Base-by-base conservation (phyloP, 2,888 invertebrate genomes). In the Drosophila colorata region DNA sequence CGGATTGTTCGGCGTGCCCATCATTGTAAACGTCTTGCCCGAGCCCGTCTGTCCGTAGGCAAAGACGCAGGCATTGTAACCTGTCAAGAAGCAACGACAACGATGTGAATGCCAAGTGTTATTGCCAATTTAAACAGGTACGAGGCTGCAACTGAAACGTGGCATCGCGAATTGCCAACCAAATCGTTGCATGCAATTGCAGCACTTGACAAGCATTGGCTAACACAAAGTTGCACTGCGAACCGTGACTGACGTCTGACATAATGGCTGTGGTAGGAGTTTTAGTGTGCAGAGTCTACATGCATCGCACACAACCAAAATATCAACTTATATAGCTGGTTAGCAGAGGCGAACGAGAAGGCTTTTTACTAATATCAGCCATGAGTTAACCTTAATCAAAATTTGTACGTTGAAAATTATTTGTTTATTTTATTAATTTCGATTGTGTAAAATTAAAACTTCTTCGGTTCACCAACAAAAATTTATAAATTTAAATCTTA, bases 41-140 rank as follows among this genome's bases (percentile, higher is more conserved):
- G 97, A 97, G 74, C 97, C 97, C 3, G 97, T 97, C 93, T 97
- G 97, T 18, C 97, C 97, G 91, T 97, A 97, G 43, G 97, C 97
- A 93, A 97, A 97, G 60, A 97, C 96, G 91, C 97, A 97, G 64
- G 97, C 97, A 93, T 97, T 97, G 93, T 97, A 97, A 35, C 93
- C 92, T 92, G 33, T 37, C 58, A 73, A 44, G 6, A 23, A 20
- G 20, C 25, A 53, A 48, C 57, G 43, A 48, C 57, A 41, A n/a
- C 16, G 37, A 49, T 43, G 44, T 57, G 35, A 70, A 59, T 57
- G 38, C 46, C 40, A 53, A 38, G n/a, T 44, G 9, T 41, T 38
- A 47, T 52, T 41, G 8, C 28, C 44, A 63, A 64, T 53, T 55
- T 4, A 16, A 25, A 53, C 51, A 55, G 74, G 37, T 46, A 48